Evolutionary conservation across 2,113 vertebrate genomes (phyloP), one percentile per base, ranked within the genome.

Genomic region (Cyphomyrus discorhynchus): DNA sequence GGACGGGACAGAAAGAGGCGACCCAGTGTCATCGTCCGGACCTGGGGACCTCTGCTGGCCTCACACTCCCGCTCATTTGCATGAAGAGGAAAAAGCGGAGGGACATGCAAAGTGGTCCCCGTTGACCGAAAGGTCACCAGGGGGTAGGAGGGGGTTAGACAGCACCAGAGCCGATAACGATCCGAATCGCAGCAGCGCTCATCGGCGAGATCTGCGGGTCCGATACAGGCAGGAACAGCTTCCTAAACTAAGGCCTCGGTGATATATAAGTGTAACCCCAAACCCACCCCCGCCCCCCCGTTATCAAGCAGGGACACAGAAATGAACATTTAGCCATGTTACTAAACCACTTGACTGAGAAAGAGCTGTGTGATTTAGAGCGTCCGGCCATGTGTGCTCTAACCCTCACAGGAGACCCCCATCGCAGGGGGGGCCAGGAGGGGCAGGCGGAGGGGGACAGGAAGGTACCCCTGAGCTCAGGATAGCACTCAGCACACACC

Each of bases 51-150:
- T 66, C 89, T 49, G 93, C 89, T 49, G 92, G 87, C 92, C 93
- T 89, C 92, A 92, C 93, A 90, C 90, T 39, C n/a, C 1, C 35
- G 56, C 13, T 15, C 45, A 93, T 95, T 96, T 95, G 94, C 94
- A 95, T 95, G 88, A 90, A 90, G 91, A 91, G 91, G 91, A 95
- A 95, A 94, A 53, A 46, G 88, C 21, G 87, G 92, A 85, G 90
- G 50, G 86, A 83, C 93, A 95, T 96, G 96, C 94, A 96, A 96
- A 96, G 93, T 6, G 13, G 85, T 35, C 47, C 83, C 91, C 92
- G 94, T 92, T 94, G 94, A 95, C 94, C 92, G 90, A 95, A 95
- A 96, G 95, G 93, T 95, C 94, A 95, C 84, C 0, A 80, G 86
- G 90, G 88, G 88, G 92, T 89, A 90, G 77, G 62, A 0, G 62